phyloP scores from a whole-genome alignment of 2,888 invertebrate genomes.

The Nomada lathburiana region DNA sequence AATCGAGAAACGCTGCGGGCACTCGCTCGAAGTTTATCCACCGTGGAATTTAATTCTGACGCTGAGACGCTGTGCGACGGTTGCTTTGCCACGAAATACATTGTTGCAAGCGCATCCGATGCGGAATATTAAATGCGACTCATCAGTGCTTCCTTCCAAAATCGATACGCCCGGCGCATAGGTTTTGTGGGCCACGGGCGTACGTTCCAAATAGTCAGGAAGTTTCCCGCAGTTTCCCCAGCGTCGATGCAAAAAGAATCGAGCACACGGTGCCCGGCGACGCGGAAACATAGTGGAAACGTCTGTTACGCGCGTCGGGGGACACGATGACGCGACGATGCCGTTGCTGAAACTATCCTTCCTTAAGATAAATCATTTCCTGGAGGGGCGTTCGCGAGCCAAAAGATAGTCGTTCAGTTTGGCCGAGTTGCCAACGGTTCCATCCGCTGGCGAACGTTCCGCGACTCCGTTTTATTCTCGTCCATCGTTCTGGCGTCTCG shows the following conservation, averaged over 20 bases:
- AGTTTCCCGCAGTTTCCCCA: neutral
- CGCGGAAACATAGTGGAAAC: constrained; percentile 6
- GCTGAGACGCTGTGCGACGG: no score
- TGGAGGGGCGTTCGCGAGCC: constrained; percentile 65
- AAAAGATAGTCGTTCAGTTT: constrained; percentile 67
- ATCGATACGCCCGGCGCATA: constrained; percentile 11
- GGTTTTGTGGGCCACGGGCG: constrained; percentile 16
- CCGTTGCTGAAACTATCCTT: constrained; percentile 32
- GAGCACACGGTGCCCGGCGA: constrained; percentile 7
- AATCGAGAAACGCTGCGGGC: no score
- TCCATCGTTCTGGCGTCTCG: constrained; percentile 8
- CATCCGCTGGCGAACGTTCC: neutral
- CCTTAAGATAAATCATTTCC: constrained; percentile 72
- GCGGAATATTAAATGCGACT: neutral
- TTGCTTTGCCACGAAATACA: no score
- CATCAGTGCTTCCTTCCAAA: neutral
- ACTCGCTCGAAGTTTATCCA: no score
- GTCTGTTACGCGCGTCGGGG: neutral
- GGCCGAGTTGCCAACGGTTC: constrained; percentile 70
- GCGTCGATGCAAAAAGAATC: neutral
- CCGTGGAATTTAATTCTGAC: no score
- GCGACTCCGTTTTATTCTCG: neutral
- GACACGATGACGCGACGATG: constrained; percentile 21
- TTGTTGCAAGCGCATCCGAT: neutral
- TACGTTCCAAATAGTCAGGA: constrained; percentile 5